Evolutionary conservation across 2,797 vertebrate genomes (phyloP).

Genomic region (Coregonus sp.): DNA sequence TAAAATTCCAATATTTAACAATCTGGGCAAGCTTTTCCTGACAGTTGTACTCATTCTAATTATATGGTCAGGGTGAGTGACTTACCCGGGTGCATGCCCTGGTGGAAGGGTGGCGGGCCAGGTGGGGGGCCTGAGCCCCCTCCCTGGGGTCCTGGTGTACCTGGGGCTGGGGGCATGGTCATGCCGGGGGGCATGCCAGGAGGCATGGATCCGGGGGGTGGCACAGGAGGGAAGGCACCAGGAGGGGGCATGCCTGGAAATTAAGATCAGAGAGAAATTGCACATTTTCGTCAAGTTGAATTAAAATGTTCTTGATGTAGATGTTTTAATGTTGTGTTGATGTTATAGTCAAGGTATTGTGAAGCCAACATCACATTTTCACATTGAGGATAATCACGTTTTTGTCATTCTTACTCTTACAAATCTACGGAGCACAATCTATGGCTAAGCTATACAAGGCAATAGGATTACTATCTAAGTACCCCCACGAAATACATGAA

Average conservation of each 20-base stretch:
- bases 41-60: background rate
- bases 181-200: constrained; percentile 84
- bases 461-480: background rate
- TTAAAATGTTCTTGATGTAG: too few relatives aligned
- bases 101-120: constrained; percentile 87
- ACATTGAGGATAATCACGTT: background rate
- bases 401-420: background rate
- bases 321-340: too few relatives aligned
- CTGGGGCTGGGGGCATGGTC: constrained; percentile 77
- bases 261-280: background rate
- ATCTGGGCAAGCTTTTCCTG: too few relatives aligned
- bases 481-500: background rate
- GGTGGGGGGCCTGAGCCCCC: constrained; percentile 79
- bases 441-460: background rate
- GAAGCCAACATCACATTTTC: too few relatives aligned
- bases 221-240: constrained; percentile 86
- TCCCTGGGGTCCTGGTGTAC: constrained; percentile 69
- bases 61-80: background rate
- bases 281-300: background rate
- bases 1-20: too few relatives aligned
- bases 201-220: constrained; percentile 89
- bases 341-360: too few relatives aligned
- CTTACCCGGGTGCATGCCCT: constrained; percentile 87
- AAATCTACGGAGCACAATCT: background rate
- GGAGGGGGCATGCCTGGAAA: constrained; percentile 87